phyloP scores from a whole-genome alignment of 1,140 invertebrate genomes.

The Proctacanthus coquilletti region DNA sequence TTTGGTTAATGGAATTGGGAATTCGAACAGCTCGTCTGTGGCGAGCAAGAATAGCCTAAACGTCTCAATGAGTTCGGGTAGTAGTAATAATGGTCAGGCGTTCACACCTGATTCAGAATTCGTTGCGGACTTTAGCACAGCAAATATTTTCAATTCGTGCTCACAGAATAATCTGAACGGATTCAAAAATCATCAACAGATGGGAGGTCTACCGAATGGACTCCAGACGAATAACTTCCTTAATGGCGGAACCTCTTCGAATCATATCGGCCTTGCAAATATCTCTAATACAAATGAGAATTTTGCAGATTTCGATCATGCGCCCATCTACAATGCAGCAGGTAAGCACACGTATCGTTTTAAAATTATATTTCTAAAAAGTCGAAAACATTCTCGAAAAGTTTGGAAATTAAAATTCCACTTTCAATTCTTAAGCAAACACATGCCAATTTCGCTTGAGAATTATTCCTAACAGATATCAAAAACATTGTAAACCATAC shows the following conservation, averaged over 20 bases:
- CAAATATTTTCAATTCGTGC: constrained; percentile 33
- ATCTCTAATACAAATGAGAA: constrained; percentile 18
- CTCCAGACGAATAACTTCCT: constrained; percentile 12
- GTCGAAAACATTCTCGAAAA: too few relatives aligned
- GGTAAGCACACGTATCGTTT: constrained; percentile 35
- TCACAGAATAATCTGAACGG: constrained; percentile 16
- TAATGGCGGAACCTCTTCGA: constrained; percentile 16
- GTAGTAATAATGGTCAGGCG: constrained; percentile 25
- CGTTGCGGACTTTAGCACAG: constrained; percentile 47
- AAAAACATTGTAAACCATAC: too few relatives aligned
- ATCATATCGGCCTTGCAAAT: too few relatives aligned
- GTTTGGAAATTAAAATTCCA: too few relatives aligned
- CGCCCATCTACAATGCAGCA: constrained; percentile 44
- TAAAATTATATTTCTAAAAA: too few relatives aligned
- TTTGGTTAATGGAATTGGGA: too few relatives aligned
- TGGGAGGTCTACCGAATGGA: constrained; percentile 14
- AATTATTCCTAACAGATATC: too few relatives aligned
- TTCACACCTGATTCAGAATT: constrained; percentile 35
- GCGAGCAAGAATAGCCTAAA: constrained; percentile 10
- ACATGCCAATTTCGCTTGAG: too few relatives aligned
- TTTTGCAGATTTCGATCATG: constrained; percentile 60
- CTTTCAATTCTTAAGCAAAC: too few relatives aligned
- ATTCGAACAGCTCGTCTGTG: too few relatives aligned
- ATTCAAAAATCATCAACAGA: constrained; percentile 26
- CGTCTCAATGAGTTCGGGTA: constrained; percentile 12